Conservation (phyloP, 2,888 invertebrate species). For the Zygaena filipendulae region DNA sequence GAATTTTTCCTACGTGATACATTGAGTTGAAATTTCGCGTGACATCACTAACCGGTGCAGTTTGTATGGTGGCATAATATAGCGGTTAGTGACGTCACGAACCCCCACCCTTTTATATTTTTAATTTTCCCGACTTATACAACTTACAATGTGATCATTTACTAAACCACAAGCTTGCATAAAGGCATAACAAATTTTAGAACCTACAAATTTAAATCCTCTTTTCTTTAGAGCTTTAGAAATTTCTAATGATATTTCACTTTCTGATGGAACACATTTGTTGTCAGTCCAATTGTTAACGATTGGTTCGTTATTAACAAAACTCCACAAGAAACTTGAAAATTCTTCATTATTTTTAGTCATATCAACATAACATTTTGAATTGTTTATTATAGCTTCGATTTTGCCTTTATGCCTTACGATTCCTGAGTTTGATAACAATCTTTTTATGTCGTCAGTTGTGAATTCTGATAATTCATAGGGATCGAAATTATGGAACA, state of each 20-base stretch:
- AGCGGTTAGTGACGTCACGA: too few relatives aligned
- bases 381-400: conserved; percentile 42
- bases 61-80: too few relatives aligned
- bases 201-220: conserved; percentile 48
- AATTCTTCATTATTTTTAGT: conserved; percentile 35
- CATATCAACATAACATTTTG: conserved; percentile 40
- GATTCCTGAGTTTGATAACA: conserved; percentile 27
- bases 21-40: too few relatives aligned
- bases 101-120: background rate
- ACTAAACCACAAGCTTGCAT: conserved; percentile 60
- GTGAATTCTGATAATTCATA: conserved; percentile 27
- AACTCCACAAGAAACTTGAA: conserved; percentile 43
- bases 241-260: conserved; percentile 27
- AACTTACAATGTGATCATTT: conserved; percentile 40
- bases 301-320: conserved; percentile 36
- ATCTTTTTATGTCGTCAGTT: conserved; percentile 24
- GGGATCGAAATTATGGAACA: conserved; percentile 40
- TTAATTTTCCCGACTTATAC: conserved; percentile 21
- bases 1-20: too few relatives aligned
- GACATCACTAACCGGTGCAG: too few relatives aligned
- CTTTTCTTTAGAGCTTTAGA: conserved; percentile 40
- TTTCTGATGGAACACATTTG: conserved; percentile 37
- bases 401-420: conserved; percentile 47
- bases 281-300: conserved; percentile 32
- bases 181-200: conserved; percentile 52